Base-by-base conservation (phyloP, 2,113 vertebrate genomes). In the Urocitellus parryii region DNA sequence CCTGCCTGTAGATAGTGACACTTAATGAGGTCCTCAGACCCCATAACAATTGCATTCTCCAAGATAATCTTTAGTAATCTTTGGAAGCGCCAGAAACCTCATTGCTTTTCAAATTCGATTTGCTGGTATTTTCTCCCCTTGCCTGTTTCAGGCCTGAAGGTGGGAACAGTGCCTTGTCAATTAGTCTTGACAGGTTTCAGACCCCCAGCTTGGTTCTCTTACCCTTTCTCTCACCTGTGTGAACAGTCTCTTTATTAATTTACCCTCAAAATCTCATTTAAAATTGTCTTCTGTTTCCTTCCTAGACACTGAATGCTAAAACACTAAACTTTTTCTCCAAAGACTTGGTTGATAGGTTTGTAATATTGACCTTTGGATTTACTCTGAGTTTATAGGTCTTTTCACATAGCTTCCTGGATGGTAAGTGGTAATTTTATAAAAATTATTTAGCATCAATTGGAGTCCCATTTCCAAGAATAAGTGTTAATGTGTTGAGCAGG, bases 391-490 rank as follows among this genome's bases (percentile, higher is more conserved):
- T 68, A 68, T 14, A 65, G 24, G 27, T 90, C 17, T 56, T 96
- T 89, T 82, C 45, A 45, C 29, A 80, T 84, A 76, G 34, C 11
- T 96, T 97, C 6, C 61, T 85, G 13, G 39, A 56, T 16, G 83
- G 7, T 56, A 48, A 83, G 65, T 82, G 20, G 37, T 76, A 83
- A 89, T 81, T 96, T 93, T 27, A 61, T 78, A 77, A 93, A 37
- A 22, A 53, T 12, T 88, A 79, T 51, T 81, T 79, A 32, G 1
- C 72, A n/a, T 34, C 8, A 0, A 12, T 16, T 48, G 13, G 29
- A 58, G 13, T 74, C 25, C 22, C 12, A 17, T 72, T 96, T 97
- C 70, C 48, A 83, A 82, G 34, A 93, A 1, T 61, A 74, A 74
- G 6, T 65, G 17, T 76, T 93, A 87, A 25, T 9, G 61, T 67